Evolutionary conservation across 2,888 invertebrate genomes (phyloP).

Genomic region (Pomacea canaliculata): DNA sequence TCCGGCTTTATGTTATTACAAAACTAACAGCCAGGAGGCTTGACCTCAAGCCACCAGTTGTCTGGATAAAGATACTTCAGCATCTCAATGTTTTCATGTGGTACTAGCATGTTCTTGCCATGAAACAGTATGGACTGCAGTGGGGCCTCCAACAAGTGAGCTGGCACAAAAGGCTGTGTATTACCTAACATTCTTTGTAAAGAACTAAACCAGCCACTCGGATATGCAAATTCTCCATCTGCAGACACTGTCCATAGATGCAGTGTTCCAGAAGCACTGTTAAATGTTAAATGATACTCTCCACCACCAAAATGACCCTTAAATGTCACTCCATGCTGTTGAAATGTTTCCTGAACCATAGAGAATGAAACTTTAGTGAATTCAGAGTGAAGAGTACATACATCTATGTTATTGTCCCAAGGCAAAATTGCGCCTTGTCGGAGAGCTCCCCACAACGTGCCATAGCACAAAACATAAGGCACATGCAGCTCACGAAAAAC

Average conservation of each 20-base stretch:
- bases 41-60: slow-evolving; percentile 72
- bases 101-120: slow-evolving; percentile 69
- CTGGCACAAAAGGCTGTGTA: slow-evolving; percentile 73
- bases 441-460: slow-evolving; percentile 75
- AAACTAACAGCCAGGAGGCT: slow-evolving; percentile 43
- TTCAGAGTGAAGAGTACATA: slow-evolving; percentile 67
- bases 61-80: slow-evolving; percentile 76
- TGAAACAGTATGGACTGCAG: slow-evolving; percentile 70
- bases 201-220: slow-evolving; percentile 74
- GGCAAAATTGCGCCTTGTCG: slow-evolving; percentile 73
- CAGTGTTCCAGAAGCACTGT: background rate
- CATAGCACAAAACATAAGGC: slow-evolving; percentile 75
- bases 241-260: background rate
- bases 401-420: slow-evolving; percentile 73
- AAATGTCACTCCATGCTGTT: background rate
- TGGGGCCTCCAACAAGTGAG: slow-evolving; percentile 71
- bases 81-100: slow-evolving; percentile 74
- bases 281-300: background rate
- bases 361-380: background rate
- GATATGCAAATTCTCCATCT: slow-evolving; percentile 58
- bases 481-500: slow-evolving; percentile 71
- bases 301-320: background rate
- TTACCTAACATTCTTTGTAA: slow-evolving; percentile 71
- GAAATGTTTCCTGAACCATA: background rate
- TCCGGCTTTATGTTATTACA: too few relatives aligned